These are phyloP conservation scores for Pygoscelis antarcticus DNA, from an alignment of 2,113 vertebrate species.

Conservation along the genomic window DNA sequence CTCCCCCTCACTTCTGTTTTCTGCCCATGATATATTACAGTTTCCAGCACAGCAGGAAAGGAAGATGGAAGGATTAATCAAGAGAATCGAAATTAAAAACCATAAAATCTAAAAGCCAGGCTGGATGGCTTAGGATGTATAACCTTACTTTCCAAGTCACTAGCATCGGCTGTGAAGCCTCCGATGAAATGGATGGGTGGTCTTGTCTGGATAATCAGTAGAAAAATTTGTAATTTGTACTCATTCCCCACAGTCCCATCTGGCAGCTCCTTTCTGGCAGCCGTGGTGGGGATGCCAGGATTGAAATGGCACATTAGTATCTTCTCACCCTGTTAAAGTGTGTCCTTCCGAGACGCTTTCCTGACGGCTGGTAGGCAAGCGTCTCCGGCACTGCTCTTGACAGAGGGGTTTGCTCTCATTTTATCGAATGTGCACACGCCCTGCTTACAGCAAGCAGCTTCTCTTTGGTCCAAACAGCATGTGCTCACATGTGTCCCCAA, in stretches of 20 bases:
- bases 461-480: background rate
- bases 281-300: background rate
- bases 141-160: background rate
- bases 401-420: background rate
- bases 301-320: background rate
- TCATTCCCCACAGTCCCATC: background rate
- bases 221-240: background rate
- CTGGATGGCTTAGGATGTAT: background rate
- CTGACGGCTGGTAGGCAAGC: background rate
- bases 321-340: background rate
- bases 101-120: background rate
- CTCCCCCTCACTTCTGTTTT: slow-evolving; percentile 14
- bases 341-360: fast-evolving
- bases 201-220: slow-evolving; percentile 1
- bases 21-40: background rate
- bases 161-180: background rate
- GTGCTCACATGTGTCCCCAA: background rate
- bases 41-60: background rate
- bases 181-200: background rate
- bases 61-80: slow-evolving; percentile 31
- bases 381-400: background rate
- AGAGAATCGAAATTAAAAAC: slow-evolving; percentile 37
- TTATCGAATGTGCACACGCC: fast-evolving
- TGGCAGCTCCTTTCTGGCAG: slow-evolving; percentile 13
- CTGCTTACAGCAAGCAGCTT: background rate